phyloP scores from a whole-genome alignment of 2,888 invertebrate species.

The Daptonema setosum region DNA sequence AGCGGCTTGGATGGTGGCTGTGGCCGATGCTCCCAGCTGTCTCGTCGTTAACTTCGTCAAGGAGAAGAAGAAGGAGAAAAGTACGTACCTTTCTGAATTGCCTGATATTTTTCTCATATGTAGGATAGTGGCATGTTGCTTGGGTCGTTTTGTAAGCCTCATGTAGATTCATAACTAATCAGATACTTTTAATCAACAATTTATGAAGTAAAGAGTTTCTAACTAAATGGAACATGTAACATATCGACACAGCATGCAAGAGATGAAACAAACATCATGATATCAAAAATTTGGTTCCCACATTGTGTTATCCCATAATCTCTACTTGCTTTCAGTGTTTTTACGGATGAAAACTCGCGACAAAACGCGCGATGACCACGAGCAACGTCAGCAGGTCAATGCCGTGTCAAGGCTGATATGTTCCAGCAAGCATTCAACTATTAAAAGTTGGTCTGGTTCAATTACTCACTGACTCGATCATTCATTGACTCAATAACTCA shows the following conservation, averaged over 20 bases:
- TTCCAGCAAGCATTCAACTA: constrained; percentile 19
- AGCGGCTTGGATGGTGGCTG: background rate
- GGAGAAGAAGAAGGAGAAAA: constrained; percentile 24
- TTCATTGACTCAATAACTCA: too few species aligned
- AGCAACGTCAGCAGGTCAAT: constrained; percentile 10
- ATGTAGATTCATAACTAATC: too few species aligned
- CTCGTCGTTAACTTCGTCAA: constrained; percentile 21
- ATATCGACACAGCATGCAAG: too few species aligned
- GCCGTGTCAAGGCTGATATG: constrained; percentile 22
- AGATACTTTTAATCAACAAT: too few species aligned
- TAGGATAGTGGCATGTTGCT: background rate
- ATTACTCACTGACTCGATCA: too few species aligned
- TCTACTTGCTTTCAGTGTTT: constrained; percentile 12
- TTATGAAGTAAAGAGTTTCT: too few species aligned
- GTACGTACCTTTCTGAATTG: constrained; percentile 1
- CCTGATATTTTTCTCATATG: background rate
- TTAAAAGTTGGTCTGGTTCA: constrained; percentile 13
- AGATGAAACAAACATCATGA: too few species aligned
- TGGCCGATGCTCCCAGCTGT: constrained; percentile 8
- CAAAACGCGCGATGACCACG: constrained; percentile 1
- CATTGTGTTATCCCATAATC: background rate
- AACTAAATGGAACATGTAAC: too few species aligned
- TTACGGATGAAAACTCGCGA: constrained; percentile 21
- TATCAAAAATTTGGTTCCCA: too few species aligned
- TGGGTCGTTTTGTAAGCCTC: too few species aligned